phyloP scores from a whole-genome alignment of 2,797 vertebrate species.

The Pseudochirops cupreus region DNA sequence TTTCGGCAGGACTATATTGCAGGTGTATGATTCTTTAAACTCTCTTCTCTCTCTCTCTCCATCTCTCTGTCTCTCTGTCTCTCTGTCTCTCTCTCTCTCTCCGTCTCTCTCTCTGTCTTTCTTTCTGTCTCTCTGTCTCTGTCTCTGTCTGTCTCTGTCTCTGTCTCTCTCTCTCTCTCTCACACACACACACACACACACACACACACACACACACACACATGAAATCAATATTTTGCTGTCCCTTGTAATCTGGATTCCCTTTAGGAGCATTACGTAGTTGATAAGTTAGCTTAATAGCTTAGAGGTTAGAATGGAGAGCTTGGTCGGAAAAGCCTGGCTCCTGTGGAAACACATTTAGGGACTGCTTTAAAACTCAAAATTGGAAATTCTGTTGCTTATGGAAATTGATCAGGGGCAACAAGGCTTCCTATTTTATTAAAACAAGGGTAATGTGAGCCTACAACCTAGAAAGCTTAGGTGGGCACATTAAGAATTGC shows the following conservation, averaged over 20 bases:
- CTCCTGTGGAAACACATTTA: slow-evolving; percentile 73
- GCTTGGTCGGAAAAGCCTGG: slow-evolving; percentile 74
- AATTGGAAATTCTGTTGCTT: slow-evolving; percentile 61
- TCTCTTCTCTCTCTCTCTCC: background rate
- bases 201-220: background rate
- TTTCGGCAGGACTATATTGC: slow-evolving; percentile 79
- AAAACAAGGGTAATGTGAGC: slow-evolving; percentile 23
- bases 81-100: background rate
- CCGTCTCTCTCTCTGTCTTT: too few species aligned
- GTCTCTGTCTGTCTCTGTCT: too few species aligned
- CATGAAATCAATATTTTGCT: slow-evolving; percentile 72
- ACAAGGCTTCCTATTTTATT: slow-evolving; percentile 37
- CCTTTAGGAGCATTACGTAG: slow-evolving; percentile 80
- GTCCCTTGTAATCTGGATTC: slow-evolving; percentile 76
- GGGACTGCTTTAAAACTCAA: slow-evolving; percentile 69
- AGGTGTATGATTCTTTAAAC: slow-evolving; percentile 77
- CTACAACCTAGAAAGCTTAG: slow-evolving; percentile 12
- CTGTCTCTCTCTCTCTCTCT: too few species aligned
- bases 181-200: background rate
- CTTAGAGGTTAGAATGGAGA: slow-evolving; percentile 69
- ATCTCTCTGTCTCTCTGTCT: background rate
- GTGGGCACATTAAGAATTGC: slow-evolving; percentile 18
- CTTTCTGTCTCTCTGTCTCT: too few species aligned
- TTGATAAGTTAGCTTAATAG: slow-evolving; percentile 77
- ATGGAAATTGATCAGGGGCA: slow-evolving; percentile 31